Percentiles rank a stretch among this genome's conserved stretches.
Evolutionary conservation across 2,888 invertebrate species (phyloP).

Genomic region (Heliconius erato): DNA sequence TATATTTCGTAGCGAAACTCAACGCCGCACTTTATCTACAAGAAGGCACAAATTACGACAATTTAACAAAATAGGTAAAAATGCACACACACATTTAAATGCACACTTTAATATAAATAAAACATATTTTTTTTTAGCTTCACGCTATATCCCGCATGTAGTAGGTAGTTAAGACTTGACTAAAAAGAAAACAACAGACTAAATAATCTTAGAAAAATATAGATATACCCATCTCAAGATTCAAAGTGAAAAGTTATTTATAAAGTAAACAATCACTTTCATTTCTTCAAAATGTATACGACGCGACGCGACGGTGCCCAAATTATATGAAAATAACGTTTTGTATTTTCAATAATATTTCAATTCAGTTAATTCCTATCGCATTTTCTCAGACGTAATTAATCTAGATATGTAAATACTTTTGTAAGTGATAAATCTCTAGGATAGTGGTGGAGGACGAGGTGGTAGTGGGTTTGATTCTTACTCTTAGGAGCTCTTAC

Average conservation of each 20-base stretch:
- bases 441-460: not conserved
- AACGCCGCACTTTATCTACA: not conserved
- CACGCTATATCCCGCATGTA: too few species aligned
- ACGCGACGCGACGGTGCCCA: not conserved
- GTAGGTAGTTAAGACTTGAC: too few species aligned
- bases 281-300: not conserved
- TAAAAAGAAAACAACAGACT: too few species aligned
- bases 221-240: not conserved
- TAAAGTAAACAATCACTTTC: not conserved
- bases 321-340: conserved; percentile 6
- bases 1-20: not conserved
- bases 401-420: conserved; percentile 1
- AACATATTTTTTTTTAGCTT: too few species aligned
- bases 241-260: not conserved
- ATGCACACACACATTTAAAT: too few species aligned
- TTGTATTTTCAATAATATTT: conserved; percentile 15
- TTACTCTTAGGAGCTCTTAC: not conserved
- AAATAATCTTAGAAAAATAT: too few species aligned
- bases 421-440: not conserved
- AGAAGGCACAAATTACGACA: too few species aligned
- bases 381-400: not conserved
- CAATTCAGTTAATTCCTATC: conserved; percentile 6
- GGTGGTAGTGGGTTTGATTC: not conserved
- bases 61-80: too few species aligned
- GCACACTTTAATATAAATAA: too few species aligned